phyloP scores from a whole-genome alignment of 2,888 invertebrate genomes.

The Ellobium chinense region DNA sequence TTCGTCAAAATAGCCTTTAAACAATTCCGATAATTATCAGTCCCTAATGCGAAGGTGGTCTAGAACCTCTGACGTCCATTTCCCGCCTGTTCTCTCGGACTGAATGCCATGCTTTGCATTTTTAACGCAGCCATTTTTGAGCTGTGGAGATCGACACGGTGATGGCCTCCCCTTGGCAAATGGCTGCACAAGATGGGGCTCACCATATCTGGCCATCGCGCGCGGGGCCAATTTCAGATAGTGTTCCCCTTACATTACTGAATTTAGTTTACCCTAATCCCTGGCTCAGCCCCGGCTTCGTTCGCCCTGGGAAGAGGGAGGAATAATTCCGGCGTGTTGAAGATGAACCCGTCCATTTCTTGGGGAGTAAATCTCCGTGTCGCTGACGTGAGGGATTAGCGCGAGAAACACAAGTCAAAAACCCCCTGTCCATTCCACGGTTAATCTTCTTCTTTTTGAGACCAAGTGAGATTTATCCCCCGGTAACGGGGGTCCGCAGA shows the following conservation, averaged over 20 bases:
- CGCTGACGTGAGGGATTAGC: conserved; percentile 28
- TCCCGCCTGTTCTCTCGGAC: neutral
- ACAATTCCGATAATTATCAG: neutral
- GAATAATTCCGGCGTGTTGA: neutral
- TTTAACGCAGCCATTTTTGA: neutral
- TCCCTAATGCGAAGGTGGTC: neutral
- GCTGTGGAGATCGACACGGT: conserved; percentile 2
- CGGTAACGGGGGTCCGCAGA: neutral
- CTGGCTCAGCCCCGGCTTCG: neutral
- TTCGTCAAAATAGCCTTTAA: no score
- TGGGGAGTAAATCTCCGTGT: conserved; percentile 18
- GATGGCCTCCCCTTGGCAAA: conserved; percentile 7
- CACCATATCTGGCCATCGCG: conserved; percentile 6
- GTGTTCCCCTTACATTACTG: conserved; percentile 17
- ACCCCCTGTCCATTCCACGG: neutral
- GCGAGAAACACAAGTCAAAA: neutral
- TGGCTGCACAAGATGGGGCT: conserved; percentile 19
- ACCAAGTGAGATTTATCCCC: no score
- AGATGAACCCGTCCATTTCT: conserved; percentile 24
- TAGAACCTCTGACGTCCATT: neutral
- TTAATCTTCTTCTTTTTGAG: neutral
- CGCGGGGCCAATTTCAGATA: conserved; percentile 25
- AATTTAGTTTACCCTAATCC: conserved; percentile 20
- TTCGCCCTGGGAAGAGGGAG: neutral
- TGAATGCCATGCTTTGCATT: conserved; percentile 11